Base-by-base conservation (phyloP, 2,113 vertebrate genomes). In the Microcebus tavaratra region DNA sequence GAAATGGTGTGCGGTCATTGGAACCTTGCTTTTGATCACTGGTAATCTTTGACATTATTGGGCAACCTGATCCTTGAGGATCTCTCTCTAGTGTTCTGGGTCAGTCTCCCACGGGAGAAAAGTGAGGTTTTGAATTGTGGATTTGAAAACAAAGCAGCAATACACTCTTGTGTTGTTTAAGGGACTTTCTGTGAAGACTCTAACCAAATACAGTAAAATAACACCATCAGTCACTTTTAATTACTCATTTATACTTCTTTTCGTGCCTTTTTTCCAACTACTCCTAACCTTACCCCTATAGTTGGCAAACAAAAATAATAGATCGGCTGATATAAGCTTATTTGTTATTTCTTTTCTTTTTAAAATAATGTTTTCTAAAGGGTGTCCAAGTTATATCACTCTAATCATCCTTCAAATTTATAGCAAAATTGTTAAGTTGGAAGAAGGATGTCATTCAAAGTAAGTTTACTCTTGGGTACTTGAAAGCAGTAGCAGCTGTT, bases 1-100 rank as follows among this genome's bases (percentile, higher is more conserved):
- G 76, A 98, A 98, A 73, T 90, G 97, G 76, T 97, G 97, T 96
- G 34, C 57, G n/a, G 70, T 97, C 97, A 90, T 68, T 96, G 96
- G 92, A 97, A 97, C 59, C 97, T 98, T 93, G 67, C 73, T 98
- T 98, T 98, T 98, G 97, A 96, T 98, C 96, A 76, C 88, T 89
- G 92, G 85, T 96, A 82, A 96, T 93, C 91, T 95, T 45, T 96
- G 90, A 95, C 93, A 81, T 97, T 85, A 97, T 88, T 97, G 96
- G 94, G 90, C 95, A 98, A 93, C 50, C n/a, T 97, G 90, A 95
- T 75, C 82, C 63, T 90, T 75, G 8, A 90, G 79, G 85, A 94
- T 98, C 88, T 97, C 95, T 94, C 70, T 95, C 55, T 42, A 79
- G 12, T 94, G 72, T 97, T 97, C 83, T 87, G 94, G 90, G 59